Evolutionary conservation across 2,113 vertebrate species (phyloP).

Genomic region (Podilymbus podiceps): DNA sequence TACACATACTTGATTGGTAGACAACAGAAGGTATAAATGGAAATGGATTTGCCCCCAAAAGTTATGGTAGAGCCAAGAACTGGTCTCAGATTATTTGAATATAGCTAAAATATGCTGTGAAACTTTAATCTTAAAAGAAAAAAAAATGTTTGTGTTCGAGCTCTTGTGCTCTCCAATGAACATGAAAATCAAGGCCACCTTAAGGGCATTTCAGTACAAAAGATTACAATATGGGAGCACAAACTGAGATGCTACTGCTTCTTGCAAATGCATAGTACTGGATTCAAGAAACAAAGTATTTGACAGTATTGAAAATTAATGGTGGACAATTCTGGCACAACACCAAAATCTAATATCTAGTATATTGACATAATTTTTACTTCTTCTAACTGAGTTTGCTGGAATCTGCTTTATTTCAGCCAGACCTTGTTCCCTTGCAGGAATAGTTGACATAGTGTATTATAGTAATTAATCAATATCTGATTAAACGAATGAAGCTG

Average conservation of each 20-base stretch:
- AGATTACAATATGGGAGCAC: background rate
- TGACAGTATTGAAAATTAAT: background rate
- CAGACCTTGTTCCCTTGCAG: background rate
- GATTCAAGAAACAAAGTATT: background rate
- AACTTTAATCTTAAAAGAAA: background rate
- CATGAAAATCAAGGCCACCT: background rate
- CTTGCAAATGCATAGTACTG: background rate
- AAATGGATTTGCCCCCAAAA: background rate
- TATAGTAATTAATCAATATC: slow-evolving; percentile 48
- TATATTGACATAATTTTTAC: background rate
- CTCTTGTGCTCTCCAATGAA: background rate
- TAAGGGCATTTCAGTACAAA: background rate
- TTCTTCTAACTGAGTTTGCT: background rate
- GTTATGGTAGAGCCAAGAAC: background rate
- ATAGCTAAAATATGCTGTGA: background rate
- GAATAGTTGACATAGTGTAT: slow-evolving; percentile 50
- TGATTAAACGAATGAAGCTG: slow-evolving; percentile 49
- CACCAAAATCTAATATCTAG: background rate
- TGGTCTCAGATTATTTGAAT: background rate
- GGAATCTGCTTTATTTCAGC: slow-evolving; percentile 22
- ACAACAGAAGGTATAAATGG: background rate
- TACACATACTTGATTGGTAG: background rate
- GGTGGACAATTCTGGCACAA: background rate
- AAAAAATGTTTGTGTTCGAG: background rate
- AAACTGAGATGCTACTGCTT: background rate